phyloP scores from a whole-genome alignment of 2,797 vertebrate genomes.

The Gymnoscopelus braueri region DNA sequence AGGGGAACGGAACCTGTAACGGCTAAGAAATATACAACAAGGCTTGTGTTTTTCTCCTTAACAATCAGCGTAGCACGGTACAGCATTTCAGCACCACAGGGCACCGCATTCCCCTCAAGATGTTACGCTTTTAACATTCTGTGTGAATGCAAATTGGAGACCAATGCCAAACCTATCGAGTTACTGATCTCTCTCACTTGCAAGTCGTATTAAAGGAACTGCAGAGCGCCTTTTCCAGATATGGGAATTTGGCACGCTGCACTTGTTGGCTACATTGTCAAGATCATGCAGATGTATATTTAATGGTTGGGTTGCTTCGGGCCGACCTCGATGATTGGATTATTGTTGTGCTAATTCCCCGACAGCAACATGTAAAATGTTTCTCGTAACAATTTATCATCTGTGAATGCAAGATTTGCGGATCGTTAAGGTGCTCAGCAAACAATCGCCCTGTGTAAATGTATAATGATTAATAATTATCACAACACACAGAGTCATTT shows the following conservation, averaged over 20 bases:
- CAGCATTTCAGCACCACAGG: constrained; percentile 23
- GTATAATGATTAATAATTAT: constrained; percentile 73
- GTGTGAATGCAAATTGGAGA: constrained; percentile 55
- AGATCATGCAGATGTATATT: constrained; percentile 28
- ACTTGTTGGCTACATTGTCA: constrained; percentile 33
- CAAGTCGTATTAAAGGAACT: constrained; percentile 33
- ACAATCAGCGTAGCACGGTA: constrained; percentile 15
- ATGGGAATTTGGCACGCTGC: not conserved
- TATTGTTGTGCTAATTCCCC: constrained; percentile 30
- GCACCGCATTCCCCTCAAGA: constrained; percentile 38
- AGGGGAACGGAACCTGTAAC: constrained; percentile 35
- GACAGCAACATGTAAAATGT: constrained; percentile 25
- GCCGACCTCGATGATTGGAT: constrained; percentile 30
- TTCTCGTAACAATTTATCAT: constrained; percentile 47
- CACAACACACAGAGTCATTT: constrained; percentile 48
- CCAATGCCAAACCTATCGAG: constrained; percentile 56
- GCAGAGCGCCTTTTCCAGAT: constrained; percentile 32
- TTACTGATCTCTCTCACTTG: constrained; percentile 61
- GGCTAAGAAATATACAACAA: constrained; percentile 42
- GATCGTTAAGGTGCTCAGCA: constrained; percentile 53
- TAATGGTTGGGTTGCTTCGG: constrained; percentile 17
- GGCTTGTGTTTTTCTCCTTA: constrained; percentile 12
- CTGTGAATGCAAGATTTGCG: constrained; percentile 47
- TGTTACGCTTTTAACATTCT: constrained; percentile 54
- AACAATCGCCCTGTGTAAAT: constrained; percentile 61